Evolutionary conservation across 1,140 invertebrate species (phyloP), one percentile per base, ranked within the genome.

Genomic region (Cotesia typhae): DNA sequence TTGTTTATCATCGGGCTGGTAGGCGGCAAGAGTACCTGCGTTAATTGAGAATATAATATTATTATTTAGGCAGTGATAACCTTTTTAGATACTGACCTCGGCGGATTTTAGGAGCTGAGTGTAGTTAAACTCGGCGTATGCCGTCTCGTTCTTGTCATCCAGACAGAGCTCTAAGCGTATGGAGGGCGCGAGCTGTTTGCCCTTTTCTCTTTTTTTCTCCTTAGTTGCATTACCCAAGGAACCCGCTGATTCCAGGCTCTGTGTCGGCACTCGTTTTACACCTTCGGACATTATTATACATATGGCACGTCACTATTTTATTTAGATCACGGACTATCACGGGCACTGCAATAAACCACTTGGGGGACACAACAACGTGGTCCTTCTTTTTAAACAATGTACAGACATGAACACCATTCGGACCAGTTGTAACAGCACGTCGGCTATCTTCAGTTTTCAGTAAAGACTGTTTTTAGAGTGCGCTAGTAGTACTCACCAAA

Each of bases 61-160:
- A 36, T 20, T 35, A 36, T 63, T 20, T 6, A 47, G 41, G 6
- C 10, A 10, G 41, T 57, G 36, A 69, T n/a, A 60, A 69, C 10
- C 4, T 53, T 47, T 73, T 63, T 12, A 52, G 52, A 17, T 63
- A 88, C 88, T 90, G 85, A 91, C 90, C 89, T 90, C 88, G 78
- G 85, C 87, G 79, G 87, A 81, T 83, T 88, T 89, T 76, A 91
- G 82, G 77, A 91, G 87, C 75, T 91, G 88, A 77, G 87, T 86
- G 85, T 90, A 92, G 84, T 89, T 91, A 87, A 88, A 91, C 85
- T 91, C 90, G 67, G 90, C 88, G 85, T 88, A 91, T 83, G 87
- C 88, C 84, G 88, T 86, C 81, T 91, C 90, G 81, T 89, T 92
- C 10, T 90, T 90, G 81, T 91, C 90, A 65, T 86, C 84, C 71